These are phyloP conservation scores for Turdus rufiventris DNA, from an alignment of 2,113 vertebrate species.

Conservation along the genomic window DNA sequence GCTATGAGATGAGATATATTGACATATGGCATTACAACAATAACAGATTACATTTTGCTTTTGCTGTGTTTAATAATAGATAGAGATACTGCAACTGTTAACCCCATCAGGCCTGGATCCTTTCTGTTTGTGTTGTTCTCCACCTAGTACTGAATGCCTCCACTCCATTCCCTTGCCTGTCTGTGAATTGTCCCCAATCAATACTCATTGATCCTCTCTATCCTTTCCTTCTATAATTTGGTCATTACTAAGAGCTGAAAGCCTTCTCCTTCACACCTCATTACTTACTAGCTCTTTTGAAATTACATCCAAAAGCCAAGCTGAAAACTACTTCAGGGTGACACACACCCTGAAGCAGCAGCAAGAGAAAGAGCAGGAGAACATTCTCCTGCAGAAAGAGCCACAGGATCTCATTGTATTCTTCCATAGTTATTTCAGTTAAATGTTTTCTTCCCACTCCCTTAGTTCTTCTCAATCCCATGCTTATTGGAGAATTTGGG, in stretches of 20 bases:
- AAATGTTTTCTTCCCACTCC: neutral
- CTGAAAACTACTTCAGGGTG: neutral
- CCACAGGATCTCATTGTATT: neutral
- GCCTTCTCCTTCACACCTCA: neutral
- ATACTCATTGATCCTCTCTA: neutral
- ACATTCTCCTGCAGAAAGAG: neutral
- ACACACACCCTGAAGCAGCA: neutral
- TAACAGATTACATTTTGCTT: neutral
- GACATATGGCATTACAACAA: neutral
- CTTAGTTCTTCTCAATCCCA: neutral
- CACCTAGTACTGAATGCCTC: neutral
- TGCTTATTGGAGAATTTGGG: neutral
- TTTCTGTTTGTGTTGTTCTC: neutral
- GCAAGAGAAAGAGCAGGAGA: neutral
- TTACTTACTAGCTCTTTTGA: neutral
- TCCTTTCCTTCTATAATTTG: neutral
- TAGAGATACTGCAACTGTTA: neutral
- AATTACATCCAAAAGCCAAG: neutral
- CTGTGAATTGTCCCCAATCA: neutral
- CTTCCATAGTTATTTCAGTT: neutral
- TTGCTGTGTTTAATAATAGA: neutral
- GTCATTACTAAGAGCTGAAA: neutral
- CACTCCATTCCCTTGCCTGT: neutral
- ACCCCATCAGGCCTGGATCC: neutral
- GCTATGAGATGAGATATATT: neutral